phyloP scores from a whole-genome alignment of 2,888 invertebrate genomes.

The Litoditis marina region DNA sequence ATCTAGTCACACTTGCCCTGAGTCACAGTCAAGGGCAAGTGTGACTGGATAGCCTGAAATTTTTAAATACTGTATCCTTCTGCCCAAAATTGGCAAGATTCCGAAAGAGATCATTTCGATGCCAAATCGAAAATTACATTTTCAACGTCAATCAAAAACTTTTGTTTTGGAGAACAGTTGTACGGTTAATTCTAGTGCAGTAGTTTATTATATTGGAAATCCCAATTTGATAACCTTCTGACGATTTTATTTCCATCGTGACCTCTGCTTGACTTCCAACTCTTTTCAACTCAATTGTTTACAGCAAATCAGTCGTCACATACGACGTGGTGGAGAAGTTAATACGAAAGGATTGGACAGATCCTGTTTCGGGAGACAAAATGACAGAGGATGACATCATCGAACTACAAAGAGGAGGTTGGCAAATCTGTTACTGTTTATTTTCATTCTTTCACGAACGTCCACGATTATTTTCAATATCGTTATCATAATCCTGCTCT shows the following conservation, averaged over 20 bases:
- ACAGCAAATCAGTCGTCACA: constrained; percentile 88
- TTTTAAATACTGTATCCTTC: too few species aligned
- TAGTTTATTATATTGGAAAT: too few species aligned
- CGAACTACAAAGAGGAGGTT: constrained; percentile 84
- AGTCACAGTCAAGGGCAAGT: too few species aligned
- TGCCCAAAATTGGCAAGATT: too few species aligned
- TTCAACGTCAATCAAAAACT: background rate
- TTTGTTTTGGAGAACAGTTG: too few species aligned
- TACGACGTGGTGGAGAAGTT: constrained; percentile 93
- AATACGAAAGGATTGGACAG: constrained; percentile 91
- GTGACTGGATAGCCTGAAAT: too few species aligned
- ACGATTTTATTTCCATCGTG: background rate
- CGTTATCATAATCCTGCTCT: background rate
- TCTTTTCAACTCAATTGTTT: constrained; percentile 23
- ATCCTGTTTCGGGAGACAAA: constrained; percentile 81
- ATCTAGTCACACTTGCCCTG: too few species aligned
- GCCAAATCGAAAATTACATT: background rate
- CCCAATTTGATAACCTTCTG: background rate
- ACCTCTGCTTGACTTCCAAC: constrained; percentile 9
- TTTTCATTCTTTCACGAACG: too few species aligned
- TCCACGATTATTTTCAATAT: too few species aligned
- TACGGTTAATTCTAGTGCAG: too few species aligned
- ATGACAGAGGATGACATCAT: constrained; percentile 82
- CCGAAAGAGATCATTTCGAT: too few species aligned
- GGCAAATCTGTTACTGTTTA: too few species aligned